Evolutionary conservation across 2,113 vertebrate species (phyloP).

Genomic region (Zingel zingel): DNA sequence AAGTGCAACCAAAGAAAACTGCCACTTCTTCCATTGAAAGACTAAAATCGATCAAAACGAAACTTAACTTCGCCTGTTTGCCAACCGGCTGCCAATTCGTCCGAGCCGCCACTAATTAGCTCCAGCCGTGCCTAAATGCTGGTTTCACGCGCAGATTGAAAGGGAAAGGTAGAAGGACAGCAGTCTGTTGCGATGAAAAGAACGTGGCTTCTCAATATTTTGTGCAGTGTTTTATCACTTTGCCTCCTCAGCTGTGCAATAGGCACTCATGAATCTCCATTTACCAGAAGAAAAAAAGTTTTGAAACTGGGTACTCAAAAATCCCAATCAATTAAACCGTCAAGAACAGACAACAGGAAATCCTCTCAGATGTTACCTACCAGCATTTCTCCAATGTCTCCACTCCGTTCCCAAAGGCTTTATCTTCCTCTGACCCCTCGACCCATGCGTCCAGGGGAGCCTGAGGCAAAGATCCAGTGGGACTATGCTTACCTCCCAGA

Average conservation of each 20-base stretch:
- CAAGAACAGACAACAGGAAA: neutral
- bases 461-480: neutral
- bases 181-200: slow-evolving; percentile 66
- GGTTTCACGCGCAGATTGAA: slow-evolving; percentile 32
- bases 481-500: slow-evolving; percentile 50
- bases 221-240: slow-evolving; percentile 55
- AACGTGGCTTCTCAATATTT: slow-evolving; percentile 47
- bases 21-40: neutral
- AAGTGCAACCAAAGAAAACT: neutral
- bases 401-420: neutral
- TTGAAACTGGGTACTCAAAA: neutral
- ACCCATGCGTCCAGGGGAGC: neutral
- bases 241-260: slow-evolving; percentile 4
- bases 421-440: neutral
- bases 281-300: neutral
- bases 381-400: neutral
- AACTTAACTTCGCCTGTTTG: neutral
- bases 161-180: neutral
- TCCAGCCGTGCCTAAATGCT: slow-evolving; percentile 55
- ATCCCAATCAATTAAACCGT: neutral
- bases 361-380: neutral
- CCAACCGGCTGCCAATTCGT: neutral
- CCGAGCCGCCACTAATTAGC: slow-evolving; percentile 37
- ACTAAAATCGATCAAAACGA: neutral
- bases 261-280: slow-evolving; percentile 7